phyloP scores from a whole-genome alignment of 53 echinoderm and acorn worm genomes.

The Glandiceps talaboti region DNA sequence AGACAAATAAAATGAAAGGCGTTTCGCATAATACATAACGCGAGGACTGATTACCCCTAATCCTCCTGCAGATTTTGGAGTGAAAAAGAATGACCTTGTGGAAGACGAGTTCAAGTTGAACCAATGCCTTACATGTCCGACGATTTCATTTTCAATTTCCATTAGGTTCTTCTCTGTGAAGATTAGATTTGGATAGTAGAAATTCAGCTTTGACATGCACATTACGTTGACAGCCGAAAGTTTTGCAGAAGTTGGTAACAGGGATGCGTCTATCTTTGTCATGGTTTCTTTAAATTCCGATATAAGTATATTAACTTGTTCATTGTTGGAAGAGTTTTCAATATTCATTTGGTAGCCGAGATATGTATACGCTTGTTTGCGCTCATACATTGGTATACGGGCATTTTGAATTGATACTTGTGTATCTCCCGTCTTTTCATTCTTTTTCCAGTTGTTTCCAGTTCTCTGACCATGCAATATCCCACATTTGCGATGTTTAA shows the following conservation, averaged over 20 bases:
- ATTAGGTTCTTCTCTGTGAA: background rate
- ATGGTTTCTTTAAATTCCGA: background rate
- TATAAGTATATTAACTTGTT: too few species aligned
- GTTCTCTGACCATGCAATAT: background rate
- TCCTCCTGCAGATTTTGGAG: background rate
- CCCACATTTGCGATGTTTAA: background rate
- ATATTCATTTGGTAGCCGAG: background rate
- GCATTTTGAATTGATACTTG: background rate
- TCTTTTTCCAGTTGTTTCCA: conserved; percentile 2
- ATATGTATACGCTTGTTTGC: background rate
- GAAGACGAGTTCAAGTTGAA: background rate
- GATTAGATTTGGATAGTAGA: background rate
- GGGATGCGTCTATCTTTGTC: background rate
- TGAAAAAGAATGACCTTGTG: background rate
- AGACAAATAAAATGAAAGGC: background rate
- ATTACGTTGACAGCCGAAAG: background rate
- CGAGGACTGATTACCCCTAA: background rate
- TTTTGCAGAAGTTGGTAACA: background rate
- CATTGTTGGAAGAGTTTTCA: too few species aligned
- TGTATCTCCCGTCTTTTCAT: background rate
- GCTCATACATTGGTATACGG: background rate
- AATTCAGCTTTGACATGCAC: too few species aligned
- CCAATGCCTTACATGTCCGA: too few species aligned
- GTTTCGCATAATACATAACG: background rate
- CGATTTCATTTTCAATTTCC: background rate